These are phyloP conservation scores for Nephrotoma appendiculata DNA, from an alignment of 2,888 invertebrate genomes.

Conservation along the genomic window DNA sequence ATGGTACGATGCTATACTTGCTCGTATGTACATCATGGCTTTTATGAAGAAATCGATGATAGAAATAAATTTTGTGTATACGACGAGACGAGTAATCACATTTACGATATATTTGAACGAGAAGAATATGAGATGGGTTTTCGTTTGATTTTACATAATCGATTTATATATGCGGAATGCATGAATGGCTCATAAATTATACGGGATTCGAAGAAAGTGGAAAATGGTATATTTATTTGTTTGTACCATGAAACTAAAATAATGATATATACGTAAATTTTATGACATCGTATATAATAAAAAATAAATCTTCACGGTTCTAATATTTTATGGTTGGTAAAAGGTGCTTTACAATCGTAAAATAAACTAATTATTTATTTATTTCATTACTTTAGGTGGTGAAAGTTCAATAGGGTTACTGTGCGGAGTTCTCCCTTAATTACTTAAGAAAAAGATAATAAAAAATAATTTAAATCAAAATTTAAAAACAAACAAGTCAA, in stretches of 20 bases:
- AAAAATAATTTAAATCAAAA: too few species aligned
- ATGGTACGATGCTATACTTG: neutral
- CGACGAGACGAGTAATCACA: neutral
- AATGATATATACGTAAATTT: neutral
- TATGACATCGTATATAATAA: neutral
- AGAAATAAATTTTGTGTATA: neutral
- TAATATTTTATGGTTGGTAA: neutral
- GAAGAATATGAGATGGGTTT: neutral
- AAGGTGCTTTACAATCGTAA: neutral
- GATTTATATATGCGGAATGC: neutral
- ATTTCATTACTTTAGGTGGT: too few species aligned
- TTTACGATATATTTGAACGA: neutral
- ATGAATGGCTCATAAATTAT: neutral
- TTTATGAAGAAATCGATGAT: neutral
- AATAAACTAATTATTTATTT: neutral
- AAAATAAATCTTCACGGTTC: neutral
- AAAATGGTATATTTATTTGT: neutral
- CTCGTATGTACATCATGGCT: neutral
- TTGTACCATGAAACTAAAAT: neutral
- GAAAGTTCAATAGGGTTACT: too few species aligned
- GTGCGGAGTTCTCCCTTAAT: too few species aligned
- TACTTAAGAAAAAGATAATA: too few species aligned
- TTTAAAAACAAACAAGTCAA: too few species aligned
- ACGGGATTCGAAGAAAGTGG: neutral
- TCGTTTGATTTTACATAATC: neutral